Evolutionary conservation across 2,797 vertebrate genomes (phyloP).

Genomic region (Catamblyrhynchus diadema): DNA sequence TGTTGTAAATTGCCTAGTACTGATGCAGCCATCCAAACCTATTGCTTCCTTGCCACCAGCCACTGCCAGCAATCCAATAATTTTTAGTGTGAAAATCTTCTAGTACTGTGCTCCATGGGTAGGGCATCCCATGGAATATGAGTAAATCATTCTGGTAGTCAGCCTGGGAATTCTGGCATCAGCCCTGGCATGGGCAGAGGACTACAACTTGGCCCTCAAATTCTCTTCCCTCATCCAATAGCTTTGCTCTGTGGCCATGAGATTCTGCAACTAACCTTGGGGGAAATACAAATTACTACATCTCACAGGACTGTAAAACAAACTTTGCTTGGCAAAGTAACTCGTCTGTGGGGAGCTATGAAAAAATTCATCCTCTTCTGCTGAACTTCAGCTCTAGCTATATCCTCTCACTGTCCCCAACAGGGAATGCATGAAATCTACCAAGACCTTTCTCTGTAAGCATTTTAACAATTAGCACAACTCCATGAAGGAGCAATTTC

Average conservation of each 20-base stretch:
- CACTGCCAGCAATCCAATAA: not conserved
- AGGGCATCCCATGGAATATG: rapidly evolving
- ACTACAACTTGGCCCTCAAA: not conserved
- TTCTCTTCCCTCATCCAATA: not conserved
- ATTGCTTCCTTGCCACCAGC: not conserved
- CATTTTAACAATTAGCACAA: not conserved
- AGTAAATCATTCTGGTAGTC: not conserved
- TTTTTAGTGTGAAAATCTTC: not conserved
- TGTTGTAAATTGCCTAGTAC: not conserved
- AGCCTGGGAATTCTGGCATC: not conserved
- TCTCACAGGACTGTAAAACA: not conserved
- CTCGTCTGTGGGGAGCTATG: not conserved
- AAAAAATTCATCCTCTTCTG: not conserved
- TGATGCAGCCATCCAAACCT: not conserved
- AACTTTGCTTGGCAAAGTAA: not conserved
- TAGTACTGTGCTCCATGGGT: not conserved
- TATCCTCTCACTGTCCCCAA: rapidly evolving
- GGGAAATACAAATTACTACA: not conserved
- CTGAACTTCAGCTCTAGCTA: not conserved
- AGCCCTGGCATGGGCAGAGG: not conserved
- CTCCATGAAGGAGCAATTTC: not conserved
- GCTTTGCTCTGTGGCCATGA: not conserved
- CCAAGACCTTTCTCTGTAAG: not conserved
- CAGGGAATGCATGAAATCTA: not conserved
- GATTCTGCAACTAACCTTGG: not conserved